phyloP scores from a whole-genome alignment of 1,140 invertebrate genomes.

The Aphis gossypii region DNA sequence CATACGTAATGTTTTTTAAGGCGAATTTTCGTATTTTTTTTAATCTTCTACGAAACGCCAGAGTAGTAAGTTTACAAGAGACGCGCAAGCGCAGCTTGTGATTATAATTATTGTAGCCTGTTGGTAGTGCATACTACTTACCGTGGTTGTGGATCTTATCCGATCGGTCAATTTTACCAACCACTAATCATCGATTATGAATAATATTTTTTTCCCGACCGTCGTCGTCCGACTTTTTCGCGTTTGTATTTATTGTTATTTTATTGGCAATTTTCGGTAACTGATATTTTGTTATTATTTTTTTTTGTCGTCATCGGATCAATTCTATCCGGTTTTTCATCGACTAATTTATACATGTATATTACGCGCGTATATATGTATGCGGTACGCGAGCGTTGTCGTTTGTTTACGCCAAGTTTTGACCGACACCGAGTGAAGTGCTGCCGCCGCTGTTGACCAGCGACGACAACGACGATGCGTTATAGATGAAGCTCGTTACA shows the following conservation, averaged over 20 bases:
- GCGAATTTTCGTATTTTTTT: background rate
- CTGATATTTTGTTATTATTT: background rate
- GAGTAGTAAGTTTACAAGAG: background rate
- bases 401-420: background rate
- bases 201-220: constrained; percentile 36
- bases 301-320: background rate
- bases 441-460: constrained; percentile 7
- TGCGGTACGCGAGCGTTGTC: background rate
- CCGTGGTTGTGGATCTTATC: constrained; percentile 33
- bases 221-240: background rate
- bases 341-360: constrained; percentile 29
- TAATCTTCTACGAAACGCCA: background rate
- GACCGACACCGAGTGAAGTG: constrained; percentile 25
- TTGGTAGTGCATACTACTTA: background rate
- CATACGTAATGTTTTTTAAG: background rate
- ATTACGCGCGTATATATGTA: background rate
- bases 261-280: background rate
- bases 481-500: constrained; percentile 17
- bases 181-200: constrained; percentile 53
- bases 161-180: constrained; percentile 41
- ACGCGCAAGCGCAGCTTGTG: background rate
- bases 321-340: background rate
- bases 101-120: background rate
- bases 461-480: background rate
- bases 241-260: constrained; percentile 17